Percentiles rank a stretch among this genome's conserved stretches.
These are phyloP conservation scores for Dicyrtoma fusca DNA, from an alignment of 2,888 invertebrate species.

Conservation along the genomic window DNA sequence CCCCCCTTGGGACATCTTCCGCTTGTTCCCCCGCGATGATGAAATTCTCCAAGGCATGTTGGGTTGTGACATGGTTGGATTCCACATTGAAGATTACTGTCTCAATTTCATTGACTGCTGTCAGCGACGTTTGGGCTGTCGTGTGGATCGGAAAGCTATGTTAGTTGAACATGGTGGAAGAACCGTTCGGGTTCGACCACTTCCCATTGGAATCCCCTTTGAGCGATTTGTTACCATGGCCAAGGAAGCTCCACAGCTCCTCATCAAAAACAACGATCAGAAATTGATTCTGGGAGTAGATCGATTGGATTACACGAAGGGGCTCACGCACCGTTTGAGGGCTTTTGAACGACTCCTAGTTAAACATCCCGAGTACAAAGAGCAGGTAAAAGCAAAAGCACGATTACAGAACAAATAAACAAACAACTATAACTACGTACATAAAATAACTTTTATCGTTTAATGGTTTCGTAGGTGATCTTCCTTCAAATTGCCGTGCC, in stretches of 20 bases:
- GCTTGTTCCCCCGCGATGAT: slow-evolving; percentile 90
- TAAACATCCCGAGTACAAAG: slow-evolving; percentile 82
- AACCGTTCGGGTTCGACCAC: slow-evolving; percentile 78
- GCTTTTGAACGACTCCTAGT: slow-evolving; percentile 81
- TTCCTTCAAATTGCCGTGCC: slow-evolving; percentile 68
- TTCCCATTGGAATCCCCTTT: slow-evolving; percentile 88
- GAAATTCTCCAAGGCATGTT: slow-evolving; percentile 90
- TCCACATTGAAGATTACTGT: slow-evolving; percentile 89
- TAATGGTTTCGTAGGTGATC: slow-evolving; percentile 19
- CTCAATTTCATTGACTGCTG: slow-evolving; percentile 90
- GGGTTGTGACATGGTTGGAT: slow-evolving; percentile 90
- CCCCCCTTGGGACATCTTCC: slow-evolving; percentile 90
- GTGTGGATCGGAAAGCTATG: slow-evolving; percentile 83
- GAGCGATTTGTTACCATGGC: slow-evolving; percentile 82
- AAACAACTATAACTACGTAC: too few relatives aligned
- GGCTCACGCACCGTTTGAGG: slow-evolving; percentile 78
- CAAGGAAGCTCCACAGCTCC: slow-evolving; percentile 63
- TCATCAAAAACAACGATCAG: slow-evolving; percentile 65
- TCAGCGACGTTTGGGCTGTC: slow-evolving; percentile 77
- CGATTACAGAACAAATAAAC: too few relatives aligned
- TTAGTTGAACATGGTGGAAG: slow-evolving; percentile 85
- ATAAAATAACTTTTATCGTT: too few relatives aligned
- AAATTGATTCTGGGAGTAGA: slow-evolving; percentile 86
- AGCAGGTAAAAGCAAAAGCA: slow-evolving; percentile 70
- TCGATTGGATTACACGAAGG: slow-evolving; percentile 88